Evolutionary conservation across 2,888 invertebrate species (phyloP).

Genomic region (Pantelozetes paolii): DNA sequence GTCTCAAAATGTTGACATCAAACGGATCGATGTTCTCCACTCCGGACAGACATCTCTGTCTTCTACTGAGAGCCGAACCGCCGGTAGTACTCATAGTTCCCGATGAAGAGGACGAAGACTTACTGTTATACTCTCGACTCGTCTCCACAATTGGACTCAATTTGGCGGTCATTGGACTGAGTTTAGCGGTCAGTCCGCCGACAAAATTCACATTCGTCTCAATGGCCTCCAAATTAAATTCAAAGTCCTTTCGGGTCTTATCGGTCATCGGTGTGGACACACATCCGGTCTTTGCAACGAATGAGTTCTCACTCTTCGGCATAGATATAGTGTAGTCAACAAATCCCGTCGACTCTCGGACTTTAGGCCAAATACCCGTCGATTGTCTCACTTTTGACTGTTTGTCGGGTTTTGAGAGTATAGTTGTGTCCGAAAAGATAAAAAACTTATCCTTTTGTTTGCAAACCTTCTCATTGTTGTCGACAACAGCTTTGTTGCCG

Average conservation of each 20-base stretch:
- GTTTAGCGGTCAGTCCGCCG: constrained; percentile 34
- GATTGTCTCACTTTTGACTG: not conserved
- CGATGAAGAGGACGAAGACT: constrained; percentile 40
- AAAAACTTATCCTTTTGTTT: not conserved
- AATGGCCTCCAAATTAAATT: not conserved
- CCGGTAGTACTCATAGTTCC: not conserved
- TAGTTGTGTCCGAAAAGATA: constrained; percentile 17
- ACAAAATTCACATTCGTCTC: constrained; percentile 21
- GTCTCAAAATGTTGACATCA: not conserved
- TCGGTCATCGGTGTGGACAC: constrained; percentile 17
- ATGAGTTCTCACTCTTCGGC: not conserved
- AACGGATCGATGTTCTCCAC: constrained; percentile 3
- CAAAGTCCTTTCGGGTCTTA: not conserved
- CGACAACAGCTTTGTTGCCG: not conserved
- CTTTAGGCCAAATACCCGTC: not conserved
- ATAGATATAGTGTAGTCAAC: not conserved
- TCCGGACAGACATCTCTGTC: not conserved
- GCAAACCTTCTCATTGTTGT: not conserved
- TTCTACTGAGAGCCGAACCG: not conserved
- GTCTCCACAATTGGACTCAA: constrained; percentile 41
- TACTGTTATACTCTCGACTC: constrained; percentile 39
- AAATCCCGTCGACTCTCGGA: not conserved
- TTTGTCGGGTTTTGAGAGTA: not conserved
- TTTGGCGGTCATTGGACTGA: constrained; percentile 41
- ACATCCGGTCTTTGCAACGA: not conserved